Evolutionary conservation across 2,888 invertebrate species (phyloP).

Genomic region (Dinocampus coccinellae): DNA sequence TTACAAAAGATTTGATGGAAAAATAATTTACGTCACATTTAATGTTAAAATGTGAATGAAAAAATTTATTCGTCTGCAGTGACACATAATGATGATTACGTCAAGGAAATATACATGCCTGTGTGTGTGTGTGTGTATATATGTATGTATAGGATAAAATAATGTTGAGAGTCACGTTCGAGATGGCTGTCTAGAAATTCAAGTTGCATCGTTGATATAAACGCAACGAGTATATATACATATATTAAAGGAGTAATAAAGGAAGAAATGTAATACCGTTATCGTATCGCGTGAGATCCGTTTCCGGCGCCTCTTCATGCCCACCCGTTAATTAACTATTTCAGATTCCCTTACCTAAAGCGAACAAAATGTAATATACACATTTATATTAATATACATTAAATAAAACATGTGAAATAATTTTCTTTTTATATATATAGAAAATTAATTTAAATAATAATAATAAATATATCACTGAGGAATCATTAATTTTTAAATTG

Average conservation of each 20-base stretch:
- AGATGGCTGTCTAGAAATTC: not conserved
- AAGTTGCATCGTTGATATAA: not conserved
- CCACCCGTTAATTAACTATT: not conserved
- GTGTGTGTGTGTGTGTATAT: too few species aligned
- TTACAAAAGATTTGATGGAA: not conserved
- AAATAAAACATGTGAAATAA: too few species aligned
- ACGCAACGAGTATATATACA: not conserved
- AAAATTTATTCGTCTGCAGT: not conserved
- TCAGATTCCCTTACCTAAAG: not conserved
- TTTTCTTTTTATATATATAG: too few species aligned
- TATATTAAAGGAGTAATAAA: not conserved
- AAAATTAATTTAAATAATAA: too few species aligned
- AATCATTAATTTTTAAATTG: too few species aligned
- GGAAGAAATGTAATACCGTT: conserved; percentile 54
- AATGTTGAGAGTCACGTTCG: not conserved
- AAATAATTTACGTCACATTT: not conserved
- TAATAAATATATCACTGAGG: too few species aligned
- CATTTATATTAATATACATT: not conserved
- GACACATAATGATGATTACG: not conserved
- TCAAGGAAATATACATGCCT: not conserved
- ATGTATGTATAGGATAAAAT: not conserved
- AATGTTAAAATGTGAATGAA: not conserved
- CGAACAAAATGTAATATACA: not conserved
- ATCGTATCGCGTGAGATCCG: conserved; percentile 57
- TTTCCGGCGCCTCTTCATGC: conserved; percentile 48